Evolutionary conservation across 2,888 invertebrate species (phyloP).

Genomic region (Drosophila tripunctata): DNA sequence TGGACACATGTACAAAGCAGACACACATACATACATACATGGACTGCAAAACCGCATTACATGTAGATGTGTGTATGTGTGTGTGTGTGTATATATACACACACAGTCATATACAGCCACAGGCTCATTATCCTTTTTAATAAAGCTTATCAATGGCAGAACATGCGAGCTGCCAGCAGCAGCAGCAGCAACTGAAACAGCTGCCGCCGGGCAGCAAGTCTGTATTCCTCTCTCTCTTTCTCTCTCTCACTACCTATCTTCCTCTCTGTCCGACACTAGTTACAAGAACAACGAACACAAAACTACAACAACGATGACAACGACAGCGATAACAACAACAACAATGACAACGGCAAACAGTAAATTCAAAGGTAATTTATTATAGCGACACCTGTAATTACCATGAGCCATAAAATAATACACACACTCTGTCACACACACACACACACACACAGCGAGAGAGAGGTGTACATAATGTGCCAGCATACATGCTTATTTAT

Average conservation of each 20-base stretch:
- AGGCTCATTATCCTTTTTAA: conserved; percentile 79
- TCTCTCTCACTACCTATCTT: background rate
- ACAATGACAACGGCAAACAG: conserved; percentile 71
- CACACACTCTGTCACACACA: conserved; percentile 37
- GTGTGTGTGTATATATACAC: conserved; percentile 15
- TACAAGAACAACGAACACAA: conserved; percentile 55
- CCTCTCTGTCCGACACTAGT: conserved; percentile 10
- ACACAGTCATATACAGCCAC: conserved; percentile 45
- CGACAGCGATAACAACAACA: conserved; percentile 27
- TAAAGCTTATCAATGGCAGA: conserved; percentile 80
- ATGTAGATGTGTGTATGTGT: no score
- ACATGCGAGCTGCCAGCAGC: conserved; percentile 76
- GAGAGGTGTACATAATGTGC: conserved; percentile 19
- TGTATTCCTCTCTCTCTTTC: background rate
- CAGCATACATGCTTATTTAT: conserved; percentile 26
- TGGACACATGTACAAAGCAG: conserved; percentile 73
- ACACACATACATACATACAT: conserved; percentile 24
- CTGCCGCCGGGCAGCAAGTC: conserved; percentile 51
- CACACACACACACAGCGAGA: background rate
- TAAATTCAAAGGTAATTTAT: conserved; percentile 81
- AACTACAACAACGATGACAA: conserved; percentile 37
- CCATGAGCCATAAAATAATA: conserved; percentile 80
- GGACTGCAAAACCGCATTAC: conserved; percentile 63
- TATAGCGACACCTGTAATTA: conserved; percentile 80
- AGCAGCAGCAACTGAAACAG: conserved; percentile 49